Conservation (phyloP, 1,140 invertebrate species). For the Pentalonia nigronervosa region DNA sequence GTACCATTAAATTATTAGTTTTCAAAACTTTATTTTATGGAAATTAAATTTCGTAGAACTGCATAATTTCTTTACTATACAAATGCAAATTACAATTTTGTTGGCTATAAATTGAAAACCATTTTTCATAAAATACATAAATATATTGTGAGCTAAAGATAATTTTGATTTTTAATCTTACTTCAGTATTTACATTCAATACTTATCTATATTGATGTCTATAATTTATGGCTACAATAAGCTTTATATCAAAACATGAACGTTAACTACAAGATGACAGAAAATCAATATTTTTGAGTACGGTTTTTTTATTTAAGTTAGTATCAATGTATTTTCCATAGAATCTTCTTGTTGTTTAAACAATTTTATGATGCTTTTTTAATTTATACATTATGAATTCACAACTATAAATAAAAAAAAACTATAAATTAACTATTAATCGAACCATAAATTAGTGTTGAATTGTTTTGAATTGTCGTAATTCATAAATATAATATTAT, state of each 20-base stretch:
- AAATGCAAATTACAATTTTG: not conserved
- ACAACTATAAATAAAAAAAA: not conserved
- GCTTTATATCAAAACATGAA: slow-evolving; percentile 11
- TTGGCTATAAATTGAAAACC: not conserved
- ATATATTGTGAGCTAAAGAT: not conserved
- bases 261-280: slow-evolving; percentile 35
- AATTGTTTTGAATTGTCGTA: not conserved
- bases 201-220: not conserved
- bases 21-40: not conserved
- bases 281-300: slow-evolving; percentile 49
- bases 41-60: not conserved
- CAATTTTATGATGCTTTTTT: not conserved
- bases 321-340: not conserved
- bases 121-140: not conserved
- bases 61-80: not conserved
- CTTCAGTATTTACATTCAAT: not conserved
- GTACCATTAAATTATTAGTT: not conserved
- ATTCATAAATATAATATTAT: not conserved
- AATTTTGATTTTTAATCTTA: not conserved
- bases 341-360: not conserved
- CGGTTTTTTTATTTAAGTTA: slow-evolving; percentile 44
- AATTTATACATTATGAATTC: slow-evolving; percentile 17
- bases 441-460: not conserved
- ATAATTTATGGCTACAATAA: slow-evolving; percentile 23
- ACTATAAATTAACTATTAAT: too few species aligned